phyloP scores from a whole-genome alignment of 2,113 vertebrate species.

The Verasper variegatus region DNA sequence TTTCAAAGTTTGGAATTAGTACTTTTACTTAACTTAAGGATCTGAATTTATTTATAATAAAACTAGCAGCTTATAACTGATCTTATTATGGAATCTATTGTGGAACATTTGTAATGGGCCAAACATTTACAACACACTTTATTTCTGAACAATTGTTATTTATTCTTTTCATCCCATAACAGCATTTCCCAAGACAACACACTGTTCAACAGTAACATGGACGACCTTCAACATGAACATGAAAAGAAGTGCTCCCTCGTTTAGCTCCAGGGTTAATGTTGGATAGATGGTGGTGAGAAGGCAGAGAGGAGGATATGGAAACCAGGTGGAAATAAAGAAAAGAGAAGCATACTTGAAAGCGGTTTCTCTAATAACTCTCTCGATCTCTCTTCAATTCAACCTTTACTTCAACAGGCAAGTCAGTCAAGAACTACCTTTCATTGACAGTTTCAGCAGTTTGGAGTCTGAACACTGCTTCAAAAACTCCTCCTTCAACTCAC shows the following conservation, averaged over 20 bases:
- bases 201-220: not conserved
- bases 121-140: not conserved
- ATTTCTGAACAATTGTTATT: slow-evolving; percentile 34
- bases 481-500: not conserved
- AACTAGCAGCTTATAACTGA: too few species aligned
- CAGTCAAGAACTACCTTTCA: slow-evolving; percentile 4
- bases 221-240: not conserved
- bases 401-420: slow-evolving; percentile 46
- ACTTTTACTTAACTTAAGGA: too few species aligned
- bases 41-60: too few species aligned
- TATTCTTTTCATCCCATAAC: slow-evolving; percentile 52
- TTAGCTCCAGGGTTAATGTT: not conserved
- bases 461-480: too few species aligned
- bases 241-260: not conserved
- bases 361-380: not conserved
- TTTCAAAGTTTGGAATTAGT: too few species aligned
- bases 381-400: slow-evolving; percentile 4
- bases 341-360: not conserved
- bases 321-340: not conserved
- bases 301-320: not conserved
- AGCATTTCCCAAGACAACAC: slow-evolving; percentile 28
- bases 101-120: not conserved
- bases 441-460: not conserved
- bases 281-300: not conserved
- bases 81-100: not conserved